These are phyloP conservation scores for Laterallus jamaicensis DNA, from an alignment of 2,113 vertebrate species.

Conservation along the genomic window DNA sequence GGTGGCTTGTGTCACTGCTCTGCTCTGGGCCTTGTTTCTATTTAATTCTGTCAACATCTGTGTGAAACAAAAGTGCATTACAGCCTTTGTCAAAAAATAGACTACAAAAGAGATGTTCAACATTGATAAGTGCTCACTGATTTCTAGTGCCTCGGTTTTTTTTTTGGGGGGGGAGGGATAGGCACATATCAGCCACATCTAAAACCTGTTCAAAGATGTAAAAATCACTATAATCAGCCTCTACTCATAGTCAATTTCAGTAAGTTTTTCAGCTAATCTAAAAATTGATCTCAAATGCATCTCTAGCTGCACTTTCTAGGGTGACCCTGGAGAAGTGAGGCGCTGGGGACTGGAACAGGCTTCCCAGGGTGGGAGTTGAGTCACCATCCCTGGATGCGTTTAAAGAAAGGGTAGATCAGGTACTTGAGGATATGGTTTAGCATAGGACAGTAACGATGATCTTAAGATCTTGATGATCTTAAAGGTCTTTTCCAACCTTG, in stretches of 20 bases:
- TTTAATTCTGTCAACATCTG: background rate
- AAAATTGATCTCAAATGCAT: conserved; percentile 21
- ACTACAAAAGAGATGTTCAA: background rate
- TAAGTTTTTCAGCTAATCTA: conserved; percentile 36
- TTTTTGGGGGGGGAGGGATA: background rate
- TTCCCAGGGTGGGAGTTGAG: no score
- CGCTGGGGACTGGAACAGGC: background rate
- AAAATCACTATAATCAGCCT: conserved; percentile 44
- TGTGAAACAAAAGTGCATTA: background rate
- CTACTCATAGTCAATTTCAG: conserved; percentile 29
- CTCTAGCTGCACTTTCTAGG: background rate
- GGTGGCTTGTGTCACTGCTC: background rate
- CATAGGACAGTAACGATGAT: no score
- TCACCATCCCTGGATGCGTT: no score
- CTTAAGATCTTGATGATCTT: no score
- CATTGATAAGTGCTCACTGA: background rate
- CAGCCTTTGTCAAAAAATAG: background rate
- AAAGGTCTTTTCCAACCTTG: no score
- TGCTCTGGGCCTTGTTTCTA: background rate
- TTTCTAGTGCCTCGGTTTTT: conserved; percentile 34
- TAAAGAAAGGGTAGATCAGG: no score
- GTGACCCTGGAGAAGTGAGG: background rate
- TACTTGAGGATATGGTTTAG: no score
- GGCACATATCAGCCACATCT: background rate
- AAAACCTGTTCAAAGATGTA: conserved; percentile 25